Conservation (phyloP, 2,113 vertebrate genomes). For the Anas platyrhynchos region DNA sequence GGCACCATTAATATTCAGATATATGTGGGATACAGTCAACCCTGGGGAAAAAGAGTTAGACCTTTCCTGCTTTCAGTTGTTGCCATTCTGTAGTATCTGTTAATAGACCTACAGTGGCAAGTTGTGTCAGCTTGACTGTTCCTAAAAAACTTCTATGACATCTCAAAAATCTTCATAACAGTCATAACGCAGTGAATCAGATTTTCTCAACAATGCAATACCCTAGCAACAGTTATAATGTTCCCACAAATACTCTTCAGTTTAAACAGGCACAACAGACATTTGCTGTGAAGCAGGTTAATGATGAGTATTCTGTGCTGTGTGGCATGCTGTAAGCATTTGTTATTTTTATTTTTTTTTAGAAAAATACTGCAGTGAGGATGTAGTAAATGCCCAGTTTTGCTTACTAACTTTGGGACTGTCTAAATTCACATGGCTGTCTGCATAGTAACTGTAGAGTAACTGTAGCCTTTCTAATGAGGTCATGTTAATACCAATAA, state of each 20-base stretch:
- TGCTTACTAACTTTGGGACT: not conserved
- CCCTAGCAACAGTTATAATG: fast-evolving
- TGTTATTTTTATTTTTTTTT: not conserved
- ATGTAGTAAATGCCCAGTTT: not conserved
- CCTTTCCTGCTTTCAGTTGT: not conserved
- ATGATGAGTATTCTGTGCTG: not conserved
- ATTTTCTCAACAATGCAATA: not conserved
- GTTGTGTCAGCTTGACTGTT: not conserved
- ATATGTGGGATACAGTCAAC: not conserved
- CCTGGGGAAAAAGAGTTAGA: not conserved
- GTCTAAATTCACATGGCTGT: not conserved
- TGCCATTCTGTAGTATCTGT: not conserved
- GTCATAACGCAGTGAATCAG: not conserved
- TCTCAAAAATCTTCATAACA: not conserved
- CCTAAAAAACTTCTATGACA: not conserved
- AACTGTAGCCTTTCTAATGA: not conserved
- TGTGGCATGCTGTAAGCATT: not conserved
- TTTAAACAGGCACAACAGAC: not conserved
- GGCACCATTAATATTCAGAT: not conserved
- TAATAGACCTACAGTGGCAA: not conserved
- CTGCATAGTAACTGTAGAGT: not conserved
- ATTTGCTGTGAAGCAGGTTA: not conserved
- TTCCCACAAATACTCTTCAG: not conserved
- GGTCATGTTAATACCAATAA: not conserved
- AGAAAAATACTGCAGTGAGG: not conserved